Conservation (phyloP, 2,113 vertebrate genomes). For the Serinus canaria region DNA sequence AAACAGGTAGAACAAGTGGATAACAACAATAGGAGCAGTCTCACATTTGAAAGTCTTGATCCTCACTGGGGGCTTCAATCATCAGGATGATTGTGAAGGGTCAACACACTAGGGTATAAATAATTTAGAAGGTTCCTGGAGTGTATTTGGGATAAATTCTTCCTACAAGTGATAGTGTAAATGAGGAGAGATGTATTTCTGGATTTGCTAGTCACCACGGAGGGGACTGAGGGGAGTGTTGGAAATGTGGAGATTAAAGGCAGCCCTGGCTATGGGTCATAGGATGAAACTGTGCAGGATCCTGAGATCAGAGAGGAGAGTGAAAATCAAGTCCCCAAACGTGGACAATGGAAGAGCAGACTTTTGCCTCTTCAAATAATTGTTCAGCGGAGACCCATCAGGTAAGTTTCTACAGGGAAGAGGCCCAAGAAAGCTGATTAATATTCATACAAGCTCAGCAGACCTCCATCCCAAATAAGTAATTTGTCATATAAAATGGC, state of each 20-base stretch:
- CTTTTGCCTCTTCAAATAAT: not conserved
- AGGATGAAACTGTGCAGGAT: not conserved
- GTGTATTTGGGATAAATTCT: not conserved
- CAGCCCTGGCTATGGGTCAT: not conserved
- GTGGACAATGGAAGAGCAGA: not conserved
- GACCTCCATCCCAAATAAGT: not conserved
- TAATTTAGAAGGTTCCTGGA: not conserved
- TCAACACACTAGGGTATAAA: not conserved
- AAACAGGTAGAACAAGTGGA: not conserved
- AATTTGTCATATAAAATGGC: not conserved
- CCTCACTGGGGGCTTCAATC: not conserved
- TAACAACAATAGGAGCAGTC: not conserved
- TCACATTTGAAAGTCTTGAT: not conserved
- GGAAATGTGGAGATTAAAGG: not conserved
- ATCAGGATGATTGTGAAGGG: not conserved
- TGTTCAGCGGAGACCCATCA: not conserved
- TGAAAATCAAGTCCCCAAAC: not conserved
- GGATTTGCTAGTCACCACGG: not conserved
- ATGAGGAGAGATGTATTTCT: not conserved
- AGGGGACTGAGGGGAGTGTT: rapidly evolving
- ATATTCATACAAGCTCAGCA: not conserved
- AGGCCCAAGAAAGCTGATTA: not conserved
- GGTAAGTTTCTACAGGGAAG: not conserved
- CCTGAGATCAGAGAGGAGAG: not conserved
- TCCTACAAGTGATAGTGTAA: not conserved